These are phyloP conservation scores for Calypte anna DNA, from an alignment of 2,113 vertebrate species.

Conservation along the genomic window DNA sequence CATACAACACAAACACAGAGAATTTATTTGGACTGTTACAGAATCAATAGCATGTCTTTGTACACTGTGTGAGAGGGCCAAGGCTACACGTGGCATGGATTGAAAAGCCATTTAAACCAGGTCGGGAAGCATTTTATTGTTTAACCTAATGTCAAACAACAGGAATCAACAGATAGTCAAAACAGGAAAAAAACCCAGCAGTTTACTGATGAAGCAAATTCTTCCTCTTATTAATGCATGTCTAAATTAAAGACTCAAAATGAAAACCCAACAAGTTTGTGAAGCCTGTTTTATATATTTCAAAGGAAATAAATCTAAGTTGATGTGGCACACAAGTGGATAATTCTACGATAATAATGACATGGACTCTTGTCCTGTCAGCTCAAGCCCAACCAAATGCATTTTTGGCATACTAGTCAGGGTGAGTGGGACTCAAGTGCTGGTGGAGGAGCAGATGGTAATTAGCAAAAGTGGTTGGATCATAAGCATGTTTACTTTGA, in stretches of 20 bases:
- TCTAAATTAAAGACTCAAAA: background rate
- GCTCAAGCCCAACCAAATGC: background rate
- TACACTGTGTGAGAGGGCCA: background rate
- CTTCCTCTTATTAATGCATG: background rate
- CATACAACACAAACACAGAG: background rate
- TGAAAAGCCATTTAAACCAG: background rate
- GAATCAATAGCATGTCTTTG: background rate
- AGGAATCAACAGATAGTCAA: background rate
- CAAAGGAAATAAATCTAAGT: background rate
- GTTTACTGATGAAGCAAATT: background rate
- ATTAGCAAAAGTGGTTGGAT: background rate
- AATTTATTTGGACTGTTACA: background rate
- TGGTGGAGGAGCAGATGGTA: constrained; percentile 19
- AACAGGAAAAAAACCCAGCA: background rate
- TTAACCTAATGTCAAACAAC: background rate
- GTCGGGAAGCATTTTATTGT: background rate
- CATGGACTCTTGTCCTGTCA: background rate
- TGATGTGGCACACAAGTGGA: background rate
- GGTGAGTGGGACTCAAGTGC: background rate
- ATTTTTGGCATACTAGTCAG: background rate
- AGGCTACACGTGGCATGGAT: background rate
- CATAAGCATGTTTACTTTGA: constrained; percentile 3
- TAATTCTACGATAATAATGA: background rate
- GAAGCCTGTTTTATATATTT: background rate
- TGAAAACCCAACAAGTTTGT: background rate